These are phyloP conservation scores for Troides aeacus DNA, from an alignment of 2,888 invertebrate genomes.

Conservation along the genomic window DNA sequence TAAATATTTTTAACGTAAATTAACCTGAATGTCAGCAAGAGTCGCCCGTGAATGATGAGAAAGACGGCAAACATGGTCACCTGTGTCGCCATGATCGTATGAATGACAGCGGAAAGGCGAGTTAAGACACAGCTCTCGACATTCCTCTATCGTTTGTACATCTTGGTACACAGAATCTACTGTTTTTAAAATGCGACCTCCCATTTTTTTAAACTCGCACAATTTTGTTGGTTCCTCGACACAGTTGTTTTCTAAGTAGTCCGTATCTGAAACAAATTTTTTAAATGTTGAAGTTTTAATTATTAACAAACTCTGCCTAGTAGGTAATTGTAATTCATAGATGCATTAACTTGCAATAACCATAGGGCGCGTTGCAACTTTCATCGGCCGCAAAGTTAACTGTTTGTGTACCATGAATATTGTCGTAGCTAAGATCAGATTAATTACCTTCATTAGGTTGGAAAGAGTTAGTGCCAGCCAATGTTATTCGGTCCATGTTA, in stretches of 20 bases:
- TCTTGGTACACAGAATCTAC: conserved; percentile 96
- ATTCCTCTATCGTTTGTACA: conserved; percentile 91
- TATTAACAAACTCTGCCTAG: not conserved
- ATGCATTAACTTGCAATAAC: not conserved
- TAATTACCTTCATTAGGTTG: conserved; percentile 82
- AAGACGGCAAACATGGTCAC: conserved; percentile 94
- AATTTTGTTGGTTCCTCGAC: conserved; percentile 96
- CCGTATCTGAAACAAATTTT: conserved; percentile 69
- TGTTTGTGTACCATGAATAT: not conserved
- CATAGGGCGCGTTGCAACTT: not conserved
- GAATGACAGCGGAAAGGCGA: conserved; percentile 95
- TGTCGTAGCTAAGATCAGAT: not conserved
- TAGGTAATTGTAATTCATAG: not conserved
- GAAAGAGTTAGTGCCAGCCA: conserved; percentile 90
- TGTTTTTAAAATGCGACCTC: conserved; percentile 93
- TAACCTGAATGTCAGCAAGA: conserved; percentile 90
- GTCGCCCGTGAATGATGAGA: conserved; percentile 95
- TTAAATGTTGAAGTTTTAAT: not conserved
- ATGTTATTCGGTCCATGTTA: conserved; percentile 94
- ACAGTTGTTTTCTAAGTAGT: conserved; percentile 95
- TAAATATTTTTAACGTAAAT: conserved; percentile 4
- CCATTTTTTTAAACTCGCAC: conserved; percentile 95
- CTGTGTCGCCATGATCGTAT: conserved; percentile 95
- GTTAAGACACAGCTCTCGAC: conserved; percentile 92
- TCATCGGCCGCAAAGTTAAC: not conserved